Evolutionary conservation across 2,888 invertebrate genomes (phyloP).

Genomic region (Glyphotaelius pellucidus): DNA sequence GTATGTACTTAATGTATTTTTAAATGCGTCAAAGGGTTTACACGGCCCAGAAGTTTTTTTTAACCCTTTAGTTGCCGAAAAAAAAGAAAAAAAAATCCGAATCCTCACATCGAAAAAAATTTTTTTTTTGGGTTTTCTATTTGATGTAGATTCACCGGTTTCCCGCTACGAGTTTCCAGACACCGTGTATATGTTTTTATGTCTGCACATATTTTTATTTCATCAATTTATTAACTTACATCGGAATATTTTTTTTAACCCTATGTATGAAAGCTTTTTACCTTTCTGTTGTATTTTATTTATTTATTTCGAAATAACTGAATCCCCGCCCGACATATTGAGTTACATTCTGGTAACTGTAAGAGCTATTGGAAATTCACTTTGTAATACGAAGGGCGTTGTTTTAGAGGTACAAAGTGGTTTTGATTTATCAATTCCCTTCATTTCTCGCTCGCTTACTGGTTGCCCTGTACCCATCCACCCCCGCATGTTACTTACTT

Average conservation of each 20-base stretch:
- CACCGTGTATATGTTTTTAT: not conserved
- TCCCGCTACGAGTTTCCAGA: too few relatives aligned
- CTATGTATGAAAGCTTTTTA: not conserved
- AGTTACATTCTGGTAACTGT: slow-evolving; percentile 33
- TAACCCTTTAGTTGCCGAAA: too few relatives aligned
- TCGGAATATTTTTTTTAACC: not conserved
- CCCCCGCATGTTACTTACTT: not conserved
- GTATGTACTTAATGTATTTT: too few relatives aligned
- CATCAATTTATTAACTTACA: not conserved
- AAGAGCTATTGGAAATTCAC: slow-evolving; percentile 33
- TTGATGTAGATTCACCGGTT: too few relatives aligned
- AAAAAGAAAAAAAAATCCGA: too few relatives aligned
- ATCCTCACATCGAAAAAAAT: too few relatives aligned
- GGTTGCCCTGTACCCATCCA: not conserved
- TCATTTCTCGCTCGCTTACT: slow-evolving; percentile 36
- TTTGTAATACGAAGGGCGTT: slow-evolving; percentile 35
- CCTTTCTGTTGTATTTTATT: not conserved
- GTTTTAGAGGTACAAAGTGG: slow-evolving; percentile 34
- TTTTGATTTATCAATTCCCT: slow-evolving; percentile 56
- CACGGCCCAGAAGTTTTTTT: too few relatives aligned
- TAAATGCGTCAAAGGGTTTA: too few relatives aligned
- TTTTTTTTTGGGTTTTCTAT: too few relatives aligned
- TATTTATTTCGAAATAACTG: slow-evolving; percentile 9
- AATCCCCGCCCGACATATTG: slow-evolving; percentile 27
- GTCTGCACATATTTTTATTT: not conserved